Evolutionary conservation across 1,140 invertebrate species (phyloP).

Genomic region (Scaptomyza hsui): DNA sequence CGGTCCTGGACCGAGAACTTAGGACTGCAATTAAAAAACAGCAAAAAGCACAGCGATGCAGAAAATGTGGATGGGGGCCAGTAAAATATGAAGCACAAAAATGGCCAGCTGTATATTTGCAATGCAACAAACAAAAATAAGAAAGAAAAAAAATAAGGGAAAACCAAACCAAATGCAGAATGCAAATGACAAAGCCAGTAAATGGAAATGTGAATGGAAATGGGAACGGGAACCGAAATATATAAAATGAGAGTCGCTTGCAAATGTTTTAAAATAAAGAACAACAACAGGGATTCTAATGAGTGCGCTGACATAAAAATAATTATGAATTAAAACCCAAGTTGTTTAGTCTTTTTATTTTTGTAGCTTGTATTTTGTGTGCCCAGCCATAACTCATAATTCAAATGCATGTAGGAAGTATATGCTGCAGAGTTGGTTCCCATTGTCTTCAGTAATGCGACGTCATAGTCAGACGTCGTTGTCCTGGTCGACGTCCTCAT

Average conservation of each 20-base stretch:
- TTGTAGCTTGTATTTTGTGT: constrained; percentile 38
- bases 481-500: constrained; percentile 33
- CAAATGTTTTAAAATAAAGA: constrained; percentile 21
- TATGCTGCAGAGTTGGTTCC: constrained; percentile 53
- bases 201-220: constrained; percentile 30
- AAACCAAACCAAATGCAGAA: constrained; percentile 60
- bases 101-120: constrained; percentile 58
- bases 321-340: constrained; percentile 80
- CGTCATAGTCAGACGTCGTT: constrained; percentile 73
- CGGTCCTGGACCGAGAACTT: constrained; percentile 7
- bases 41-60: constrained; percentile 57
- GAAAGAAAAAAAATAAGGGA: constrained; percentile 13
- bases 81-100: constrained; percentile 51
- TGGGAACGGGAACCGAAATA: neutral
- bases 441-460: constrained; percentile 79
- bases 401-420: constrained; percentile 72
- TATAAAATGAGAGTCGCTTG: constrained; percentile 8
- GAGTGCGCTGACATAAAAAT: constrained; percentile 81
- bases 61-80: constrained; percentile 44
- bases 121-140: constrained; percentile 48
- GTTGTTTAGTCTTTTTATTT: constrained; percentile 55
- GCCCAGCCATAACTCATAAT: constrained; percentile 59
- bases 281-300: constrained; percentile 62
- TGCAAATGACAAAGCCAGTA: constrained; percentile 71
- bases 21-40: constrained; percentile 52